Conservation (phyloP, 2,888 invertebrate genomes). For the Embidobia sp. region DNA sequence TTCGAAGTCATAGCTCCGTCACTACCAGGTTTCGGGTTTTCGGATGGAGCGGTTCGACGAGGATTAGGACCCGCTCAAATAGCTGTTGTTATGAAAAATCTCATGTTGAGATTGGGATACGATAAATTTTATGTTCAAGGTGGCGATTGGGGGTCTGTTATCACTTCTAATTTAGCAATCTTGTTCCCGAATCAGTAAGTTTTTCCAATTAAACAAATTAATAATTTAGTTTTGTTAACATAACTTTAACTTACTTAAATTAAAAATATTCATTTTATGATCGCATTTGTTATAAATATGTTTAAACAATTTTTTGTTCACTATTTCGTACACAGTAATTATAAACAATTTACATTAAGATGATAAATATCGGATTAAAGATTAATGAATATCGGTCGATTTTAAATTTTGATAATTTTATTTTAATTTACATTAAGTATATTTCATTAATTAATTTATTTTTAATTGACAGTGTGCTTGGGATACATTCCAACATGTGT, state of each 20-base stretch:
- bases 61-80: constrained; percentile 85
- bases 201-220: no score
- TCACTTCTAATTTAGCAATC: constrained; percentile 85
- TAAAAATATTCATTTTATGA: constrained; percentile 3
- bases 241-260: constrained; percentile 1
- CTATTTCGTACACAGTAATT: no score
- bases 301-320: no score
- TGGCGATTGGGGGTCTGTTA: constrained; percentile 91
- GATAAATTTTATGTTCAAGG: constrained; percentile 88
- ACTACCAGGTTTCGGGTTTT: constrained; percentile 82
- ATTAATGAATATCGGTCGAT: no score
- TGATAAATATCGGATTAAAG: no score
- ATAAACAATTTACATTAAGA: no score
- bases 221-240: no score
- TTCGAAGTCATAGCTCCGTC: constrained; percentile 85
- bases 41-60: constrained; percentile 84
- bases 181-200: constrained; percentile 84
- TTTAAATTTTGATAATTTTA: no score
- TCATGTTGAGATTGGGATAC: constrained; percentile 88
- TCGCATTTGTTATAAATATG: no score
- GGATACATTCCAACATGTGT: constrained; percentile 83
- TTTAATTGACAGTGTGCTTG: constrained; percentile 79
- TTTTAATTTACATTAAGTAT: no score
- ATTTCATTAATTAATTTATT: no score
- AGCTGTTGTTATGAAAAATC: constrained; percentile 84